Conservation (phyloP, 2,113 vertebrate species). For the Salminus brasiliensis region DNA sequence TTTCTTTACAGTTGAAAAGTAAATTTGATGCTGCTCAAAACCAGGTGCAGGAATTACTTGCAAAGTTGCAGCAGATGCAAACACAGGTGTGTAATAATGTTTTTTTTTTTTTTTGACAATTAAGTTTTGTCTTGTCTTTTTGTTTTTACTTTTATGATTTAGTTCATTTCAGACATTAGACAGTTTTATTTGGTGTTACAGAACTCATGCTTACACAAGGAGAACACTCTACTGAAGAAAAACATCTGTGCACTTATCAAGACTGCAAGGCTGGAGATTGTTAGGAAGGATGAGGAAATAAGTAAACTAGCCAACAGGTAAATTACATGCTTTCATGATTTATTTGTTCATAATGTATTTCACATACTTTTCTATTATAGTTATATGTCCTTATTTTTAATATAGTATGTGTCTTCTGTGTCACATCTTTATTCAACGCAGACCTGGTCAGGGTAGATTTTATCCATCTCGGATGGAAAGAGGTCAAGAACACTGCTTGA, state of each 20-base stretch:
- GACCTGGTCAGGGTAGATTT: slow-evolving; percentile 54
- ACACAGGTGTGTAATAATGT: slow-evolving; percentile 78
- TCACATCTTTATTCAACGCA: too few species aligned
- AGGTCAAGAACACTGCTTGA: background rate
- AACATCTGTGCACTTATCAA: slow-evolving; percentile 94
- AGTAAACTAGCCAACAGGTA: slow-evolving; percentile 86
- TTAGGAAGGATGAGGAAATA: slow-evolving; percentile 93
- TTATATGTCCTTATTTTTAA: background rate
- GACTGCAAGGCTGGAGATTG: slow-evolving; percentile 92
- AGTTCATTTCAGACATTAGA: too few species aligned
- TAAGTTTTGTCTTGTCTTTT: background rate
- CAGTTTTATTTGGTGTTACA: slow-evolving; percentile 58
- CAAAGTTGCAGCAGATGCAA: slow-evolving; percentile 86
- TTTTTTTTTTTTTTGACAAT: background rate
- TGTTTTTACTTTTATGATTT: background rate
- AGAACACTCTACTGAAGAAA: slow-evolving; percentile 91
- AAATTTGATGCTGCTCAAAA: slow-evolving; percentile 87
- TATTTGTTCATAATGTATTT: background rate
- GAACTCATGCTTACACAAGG: slow-evolving; percentile 85
- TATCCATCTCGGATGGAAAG: slow-evolving; percentile 16
- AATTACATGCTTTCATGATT: background rate
- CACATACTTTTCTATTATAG: too few species aligned
- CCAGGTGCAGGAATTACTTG: slow-evolving; percentile 85
- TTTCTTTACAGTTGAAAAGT: slow-evolving; percentile 80
- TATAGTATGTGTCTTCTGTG: background rate